A percentile compares a stretch with the other conserved stretches of the same genome.
phyloP scores from a whole-genome alignment of 2,113 vertebrate species.

The Hemichromis elongatus region DNA sequence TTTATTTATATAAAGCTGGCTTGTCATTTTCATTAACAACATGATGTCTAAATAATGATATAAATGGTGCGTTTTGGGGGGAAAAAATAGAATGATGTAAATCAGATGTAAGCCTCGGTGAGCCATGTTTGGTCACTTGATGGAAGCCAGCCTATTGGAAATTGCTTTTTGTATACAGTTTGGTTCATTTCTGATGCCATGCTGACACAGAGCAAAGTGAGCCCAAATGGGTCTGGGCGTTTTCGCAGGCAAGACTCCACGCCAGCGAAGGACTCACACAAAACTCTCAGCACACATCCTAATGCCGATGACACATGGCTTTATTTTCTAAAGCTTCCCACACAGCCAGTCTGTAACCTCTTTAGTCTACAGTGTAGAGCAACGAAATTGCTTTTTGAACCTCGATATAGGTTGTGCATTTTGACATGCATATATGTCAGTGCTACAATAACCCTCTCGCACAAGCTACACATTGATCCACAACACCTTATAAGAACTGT shows the following conservation, averaged over 20 bases:
- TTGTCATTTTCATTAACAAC: slow-evolving; percentile 6
- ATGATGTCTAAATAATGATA: slow-evolving; percentile 7
- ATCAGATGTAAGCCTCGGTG: not conserved
- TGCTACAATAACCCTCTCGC: not conserved
- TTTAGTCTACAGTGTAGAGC: not conserved
- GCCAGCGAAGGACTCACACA: slow-evolving; percentile 24
- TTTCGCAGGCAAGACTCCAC: slow-evolving; percentile 30
- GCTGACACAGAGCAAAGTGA: slow-evolving; percentile 26
- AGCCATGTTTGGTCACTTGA: slow-evolving; percentile 3
- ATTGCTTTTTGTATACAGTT: slow-evolving; percentile 18
- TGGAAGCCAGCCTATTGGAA: slow-evolving; percentile 26
- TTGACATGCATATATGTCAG: not conserved
- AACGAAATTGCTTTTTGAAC: not conserved
- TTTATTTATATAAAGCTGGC: slow-evolving; percentile 4
- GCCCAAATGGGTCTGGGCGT: slow-evolving; percentile 43
- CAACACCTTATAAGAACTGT: not conserved
- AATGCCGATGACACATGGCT: slow-evolving; percentile 28
- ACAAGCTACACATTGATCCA: not conserved
- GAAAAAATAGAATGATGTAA: not conserved
- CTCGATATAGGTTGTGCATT: not conserved
- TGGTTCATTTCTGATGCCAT: slow-evolving; percentile 32
- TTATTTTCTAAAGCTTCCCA: slow-evolving; percentile 4
- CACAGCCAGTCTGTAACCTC: not conserved
- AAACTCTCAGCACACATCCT: slow-evolving; percentile 8
- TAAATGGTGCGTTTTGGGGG: not conserved